Conservation (phyloP, 1,140 invertebrate genomes). For the Brachionus rubens region DNA sequence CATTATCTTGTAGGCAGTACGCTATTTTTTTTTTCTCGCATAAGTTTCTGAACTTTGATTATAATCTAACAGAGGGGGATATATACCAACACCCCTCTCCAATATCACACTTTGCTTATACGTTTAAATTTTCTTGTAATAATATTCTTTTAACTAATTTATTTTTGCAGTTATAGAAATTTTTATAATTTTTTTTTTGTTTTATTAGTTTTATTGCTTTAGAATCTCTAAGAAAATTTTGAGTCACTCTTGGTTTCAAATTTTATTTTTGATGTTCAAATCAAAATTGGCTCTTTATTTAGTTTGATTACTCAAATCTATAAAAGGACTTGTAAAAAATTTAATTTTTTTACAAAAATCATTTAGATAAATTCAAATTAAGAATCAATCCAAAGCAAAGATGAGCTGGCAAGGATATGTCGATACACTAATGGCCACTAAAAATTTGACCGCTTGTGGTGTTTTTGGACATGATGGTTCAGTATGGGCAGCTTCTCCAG, state of each 20-base stretch:
- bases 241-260: constrained; percentile 22
- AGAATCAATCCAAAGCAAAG: neutral
- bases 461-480: constrained; percentile 43
- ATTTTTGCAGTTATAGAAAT: constrained; percentile 11
- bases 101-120: too few species aligned
- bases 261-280: neutral
- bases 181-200: neutral
- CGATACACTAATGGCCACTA: constrained; percentile 33
- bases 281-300: constrained; percentile 28
- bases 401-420: constrained; percentile 47
- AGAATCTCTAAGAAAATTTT: neutral
- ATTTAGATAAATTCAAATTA: neutral
- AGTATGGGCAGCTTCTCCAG: constrained; percentile 18
- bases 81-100: too few species aligned
- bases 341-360: neutral
- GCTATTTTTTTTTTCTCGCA: too few species aligned
- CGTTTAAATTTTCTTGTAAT: neutral
- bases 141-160: constrained; percentile 25
- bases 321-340: neutral
- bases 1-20: too few species aligned
- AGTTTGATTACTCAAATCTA: neutral
- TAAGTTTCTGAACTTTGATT: neutral
- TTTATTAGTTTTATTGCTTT: neutral
- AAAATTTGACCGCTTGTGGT: constrained; percentile 22
- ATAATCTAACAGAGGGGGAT: neutral